Conservation (phyloP, 2,797 vertebrate genomes). For the Epinephelus coioides region DNA sequence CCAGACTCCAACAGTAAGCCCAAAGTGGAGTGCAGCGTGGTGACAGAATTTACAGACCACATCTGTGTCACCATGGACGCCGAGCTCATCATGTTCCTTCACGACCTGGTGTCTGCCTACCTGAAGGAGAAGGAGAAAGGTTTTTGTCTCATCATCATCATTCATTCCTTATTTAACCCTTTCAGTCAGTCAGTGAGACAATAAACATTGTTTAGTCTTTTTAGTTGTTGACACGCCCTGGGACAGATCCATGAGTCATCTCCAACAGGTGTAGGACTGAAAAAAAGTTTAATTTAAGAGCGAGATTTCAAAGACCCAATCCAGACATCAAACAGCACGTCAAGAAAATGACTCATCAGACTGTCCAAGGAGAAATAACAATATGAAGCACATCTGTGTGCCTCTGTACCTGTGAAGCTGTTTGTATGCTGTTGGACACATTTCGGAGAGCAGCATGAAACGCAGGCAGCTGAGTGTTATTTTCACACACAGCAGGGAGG, state of each 20-base stretch:
- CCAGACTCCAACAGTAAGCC: slow-evolving; percentile 91
- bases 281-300: not conserved
- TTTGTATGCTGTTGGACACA: slow-evolving; percentile 23
- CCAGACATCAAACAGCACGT: not conserved
- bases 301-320: too few species aligned
- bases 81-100: slow-evolving; percentile 98
- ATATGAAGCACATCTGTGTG: slow-evolving; percentile 18
- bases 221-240: too few species aligned
- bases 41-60: slow-evolving; percentile 99
- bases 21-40: slow-evolving; percentile 98
- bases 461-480: slow-evolving; percentile 55
- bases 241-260: slow-evolving; percentile 10
- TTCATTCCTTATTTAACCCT: not conserved
- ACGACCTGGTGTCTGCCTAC: slow-evolving; percentile 98
- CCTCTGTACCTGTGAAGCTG: slow-evolving; percentile 23
- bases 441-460: slow-evolving; percentile 38
- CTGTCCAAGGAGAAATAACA: slow-evolving; percentile 8
- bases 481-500: slow-evolving; percentile 60
- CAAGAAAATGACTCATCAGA: slow-evolving; percentile 21
- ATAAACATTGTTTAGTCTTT: slow-evolving; percentile 1
- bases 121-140: slow-evolving; percentile 99
- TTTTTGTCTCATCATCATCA: slow-evolving; percentile 56
- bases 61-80: slow-evolving; percentile 99
- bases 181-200: not conserved
- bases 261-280: not conserved